Evolutionary conservation across 2,113 vertebrate genomes (phyloP).

Genomic region (Megalops atlanticus): DNA sequence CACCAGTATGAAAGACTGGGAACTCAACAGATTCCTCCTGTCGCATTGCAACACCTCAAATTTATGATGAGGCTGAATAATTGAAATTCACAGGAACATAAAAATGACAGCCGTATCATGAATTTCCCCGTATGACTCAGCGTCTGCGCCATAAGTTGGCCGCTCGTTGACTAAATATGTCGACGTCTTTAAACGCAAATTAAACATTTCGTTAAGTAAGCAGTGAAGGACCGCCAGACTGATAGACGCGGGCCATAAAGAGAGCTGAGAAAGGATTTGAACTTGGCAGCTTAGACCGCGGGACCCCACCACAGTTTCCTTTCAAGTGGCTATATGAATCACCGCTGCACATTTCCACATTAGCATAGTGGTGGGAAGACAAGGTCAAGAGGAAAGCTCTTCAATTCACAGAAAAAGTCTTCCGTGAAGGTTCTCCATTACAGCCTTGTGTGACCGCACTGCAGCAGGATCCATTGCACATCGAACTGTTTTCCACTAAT

Average conservation of each 20-base stretch:
- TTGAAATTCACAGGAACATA: background rate
- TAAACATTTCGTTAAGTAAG: background rate
- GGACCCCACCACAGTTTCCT: background rate
- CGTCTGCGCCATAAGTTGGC: background rate
- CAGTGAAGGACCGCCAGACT: background rate
- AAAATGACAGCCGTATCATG: conserved; percentile 3
- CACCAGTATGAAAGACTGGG: no score
- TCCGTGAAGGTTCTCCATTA: background rate
- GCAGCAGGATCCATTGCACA: background rate
- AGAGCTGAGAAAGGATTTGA: background rate
- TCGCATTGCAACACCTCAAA: background rate
- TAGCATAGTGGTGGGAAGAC: background rate
- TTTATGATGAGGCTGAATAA: conserved; percentile 19
- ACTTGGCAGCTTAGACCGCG: background rate
- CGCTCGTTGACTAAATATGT: background rate
- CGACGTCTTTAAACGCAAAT: conserved; percentile 7
- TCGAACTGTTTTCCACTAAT: background rate
- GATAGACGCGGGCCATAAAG: background rate
- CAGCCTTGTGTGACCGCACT: background rate
- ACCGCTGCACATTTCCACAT: conserved; percentile 5
- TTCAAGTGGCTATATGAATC: conserved; percentile 1
- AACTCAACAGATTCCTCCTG: background rate
- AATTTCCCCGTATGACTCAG: background rate
- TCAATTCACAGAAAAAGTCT: background rate
- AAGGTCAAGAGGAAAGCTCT: background rate